Base-by-base conservation (phyloP, 2,797 vertebrate species). In the Acanthurus leucopareius region DNA sequence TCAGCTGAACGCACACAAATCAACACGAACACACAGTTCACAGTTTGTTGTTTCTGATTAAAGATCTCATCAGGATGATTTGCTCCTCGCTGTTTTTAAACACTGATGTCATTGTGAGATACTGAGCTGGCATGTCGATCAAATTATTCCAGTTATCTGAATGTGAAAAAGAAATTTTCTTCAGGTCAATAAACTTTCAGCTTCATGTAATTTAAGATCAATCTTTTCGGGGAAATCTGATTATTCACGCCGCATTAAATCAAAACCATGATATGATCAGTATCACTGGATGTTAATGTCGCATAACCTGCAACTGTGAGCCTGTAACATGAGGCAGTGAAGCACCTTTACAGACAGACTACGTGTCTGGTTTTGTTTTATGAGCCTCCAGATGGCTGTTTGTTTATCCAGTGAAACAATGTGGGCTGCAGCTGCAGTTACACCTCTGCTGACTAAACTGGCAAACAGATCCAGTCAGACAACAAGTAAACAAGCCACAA, bases 361-460 rank as follows among this genome's bases (percentile, higher is more conserved):
- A 60, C 32, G 47, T 74, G 86, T 69, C 74, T 81, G 74, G 74
- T 51, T 75, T 65, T 13, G 67, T 77, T 88, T 90, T 88, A 86
- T 25, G 73, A 83, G 82, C 40, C 79, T 89, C 82, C 85, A 68
- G 78, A 66, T 80, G 79, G 38, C 58, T 68, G 69, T 73, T 80
- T 91, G 84, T 88, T 91, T 81, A 77, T 66, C 28, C 74, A 42
- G 48, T 42, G 62, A 58, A 86, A 90, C 86, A 88, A 91, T 82
- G 87, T 63, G 66, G 38, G 60, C 77, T 61, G 40, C 86, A 88
- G 84, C 81, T 86, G 77, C 62, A 66, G 76, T 64, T 75, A 84
- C 63, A 73, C 76, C 85, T 66, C 76, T 11, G 76, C 64, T 10
- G 4, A 60, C 73, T 72, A 28, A 81, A 79, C 79, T 76, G 58